Evolutionary conservation across 2,797 vertebrate genomes (phyloP).

Genomic region (Sciaenops ocellatus): DNA sequence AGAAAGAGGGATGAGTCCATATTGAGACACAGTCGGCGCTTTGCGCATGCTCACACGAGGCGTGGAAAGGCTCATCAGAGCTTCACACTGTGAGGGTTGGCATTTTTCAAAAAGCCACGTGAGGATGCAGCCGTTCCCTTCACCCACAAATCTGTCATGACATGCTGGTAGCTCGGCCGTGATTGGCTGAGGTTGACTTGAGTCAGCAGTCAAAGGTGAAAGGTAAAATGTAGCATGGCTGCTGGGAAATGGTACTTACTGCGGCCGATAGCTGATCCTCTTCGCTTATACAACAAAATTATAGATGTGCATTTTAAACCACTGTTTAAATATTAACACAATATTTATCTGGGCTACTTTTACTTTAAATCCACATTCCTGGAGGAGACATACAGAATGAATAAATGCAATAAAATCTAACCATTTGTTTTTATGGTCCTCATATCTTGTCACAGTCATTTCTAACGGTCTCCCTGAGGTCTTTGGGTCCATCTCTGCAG

Average conservation of each 20-base stretch:
- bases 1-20: slow-evolving; percentile 26
- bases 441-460: slow-evolving; percentile 1
- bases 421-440: slow-evolving; percentile 9
- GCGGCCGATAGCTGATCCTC: background rate
- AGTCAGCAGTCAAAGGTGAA: slow-evolving; percentile 67
- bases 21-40: slow-evolving; percentile 13
- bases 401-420: background rate
- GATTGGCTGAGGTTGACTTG: slow-evolving; percentile 63
- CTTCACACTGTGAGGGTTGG: slow-evolving; percentile 52
- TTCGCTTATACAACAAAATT: background rate
- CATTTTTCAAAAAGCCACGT: slow-evolving; percentile 67
- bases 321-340: background rate
- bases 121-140: slow-evolving; percentile 58
- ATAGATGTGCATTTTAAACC: background rate
- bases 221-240: slow-evolving; percentile 52
- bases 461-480: background rate
- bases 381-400: background rate
- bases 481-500: slow-evolving; percentile 55
- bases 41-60: slow-evolving; percentile 69
- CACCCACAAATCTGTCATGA: slow-evolving; percentile 55
- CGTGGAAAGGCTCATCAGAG: slow-evolving; percentile 50
- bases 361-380: background rate
- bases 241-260: slow-evolving; percentile 1
- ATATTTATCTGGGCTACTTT: background rate
- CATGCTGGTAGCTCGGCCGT: slow-evolving; percentile 35